Percentiles rank a stretch among this genome's conserved stretches.
These are phyloP conservation scores for Laupala kohalensis DNA, from an alignment of 1,140 invertebrate species.

Conservation along the genomic window DNA sequence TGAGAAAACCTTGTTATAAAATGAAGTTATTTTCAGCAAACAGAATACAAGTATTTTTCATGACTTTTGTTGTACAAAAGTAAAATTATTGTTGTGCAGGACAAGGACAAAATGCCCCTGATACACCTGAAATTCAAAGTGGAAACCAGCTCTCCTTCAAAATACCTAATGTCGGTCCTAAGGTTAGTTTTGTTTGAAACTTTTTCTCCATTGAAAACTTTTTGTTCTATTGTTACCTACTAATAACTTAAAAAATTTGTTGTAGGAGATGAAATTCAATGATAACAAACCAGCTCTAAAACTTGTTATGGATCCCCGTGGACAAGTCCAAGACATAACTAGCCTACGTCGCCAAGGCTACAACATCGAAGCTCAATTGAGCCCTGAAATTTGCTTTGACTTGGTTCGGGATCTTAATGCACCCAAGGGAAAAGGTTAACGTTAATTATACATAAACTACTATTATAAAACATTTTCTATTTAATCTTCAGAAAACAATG, in stretches of 20 bases:
- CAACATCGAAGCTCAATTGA: conserved; percentile 45
- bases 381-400: conserved; percentile 49
- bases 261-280: conserved; percentile 8
- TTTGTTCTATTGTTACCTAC: no score
- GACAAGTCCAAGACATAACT: conserved; percentile 54
- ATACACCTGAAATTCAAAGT: conserved; percentile 8
- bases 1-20: neutral
- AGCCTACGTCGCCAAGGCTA: conserved; percentile 41
- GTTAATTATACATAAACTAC: neutral
- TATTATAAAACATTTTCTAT: neutral
- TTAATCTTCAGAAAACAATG: neutral
- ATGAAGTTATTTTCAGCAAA: no score
- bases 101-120: neutral
- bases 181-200: conserved; percentile 8
- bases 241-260: no score
- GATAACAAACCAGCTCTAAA: conserved; percentile 34
- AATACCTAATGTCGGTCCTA: conserved; percentile 17
- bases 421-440: conserved; percentile 57
- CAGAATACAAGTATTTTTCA: no score
- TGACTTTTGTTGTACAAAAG: neutral
- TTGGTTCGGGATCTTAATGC: conserved; percentile 64
- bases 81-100: neutral
- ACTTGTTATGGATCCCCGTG: conserved; percentile 65
- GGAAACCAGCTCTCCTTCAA: conserved; percentile 17
- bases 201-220: neutral